A percentile compares a stretch with the other conserved stretches of the same genome.
phyloP scores from a whole-genome alignment of 1,140 invertebrate species.

The Planococcus citri region DNA sequence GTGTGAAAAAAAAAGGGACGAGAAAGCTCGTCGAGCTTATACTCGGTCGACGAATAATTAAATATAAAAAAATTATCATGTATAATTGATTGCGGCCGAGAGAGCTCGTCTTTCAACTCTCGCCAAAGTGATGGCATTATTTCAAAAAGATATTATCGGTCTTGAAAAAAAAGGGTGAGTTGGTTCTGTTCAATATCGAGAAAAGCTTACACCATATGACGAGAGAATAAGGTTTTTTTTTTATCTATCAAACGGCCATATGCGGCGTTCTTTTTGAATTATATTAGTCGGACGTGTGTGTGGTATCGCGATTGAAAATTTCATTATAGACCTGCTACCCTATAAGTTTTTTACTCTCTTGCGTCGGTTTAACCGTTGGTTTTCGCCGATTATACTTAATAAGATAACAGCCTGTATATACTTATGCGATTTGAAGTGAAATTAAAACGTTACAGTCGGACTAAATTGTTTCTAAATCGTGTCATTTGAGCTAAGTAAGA shows the following conservation, averaged over 20 bases:
- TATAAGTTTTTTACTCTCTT: neutral
- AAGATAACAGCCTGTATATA: no score
- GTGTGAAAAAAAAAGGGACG: neutral
- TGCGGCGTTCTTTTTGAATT: conserved; percentile 2
- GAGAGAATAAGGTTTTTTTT: neutral
- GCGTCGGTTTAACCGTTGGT: neutral
- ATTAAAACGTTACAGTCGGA: no score
- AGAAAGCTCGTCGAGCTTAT: no score
- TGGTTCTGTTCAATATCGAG: neutral
- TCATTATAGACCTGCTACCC: neutral
- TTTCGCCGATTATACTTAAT: no score
- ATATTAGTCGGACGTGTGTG: conserved; percentile 1
- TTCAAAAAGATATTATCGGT: neutral
- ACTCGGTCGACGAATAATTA: conserved; percentile 1
- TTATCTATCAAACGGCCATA: conserved; percentile 2
- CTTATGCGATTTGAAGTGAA: no score
- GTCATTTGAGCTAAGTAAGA: no score
- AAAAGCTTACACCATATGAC: neutral
- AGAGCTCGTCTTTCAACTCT: neutral
- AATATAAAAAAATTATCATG: neutral
- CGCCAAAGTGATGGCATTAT: conserved; percentile 1
- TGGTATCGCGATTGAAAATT: neutral
- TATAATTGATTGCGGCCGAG: neutral
- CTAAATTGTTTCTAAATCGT: no score
- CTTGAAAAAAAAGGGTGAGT: neutral